Base-by-base conservation (phyloP, 2,888 invertebrate species). In the Melanophora roralis region DNA sequence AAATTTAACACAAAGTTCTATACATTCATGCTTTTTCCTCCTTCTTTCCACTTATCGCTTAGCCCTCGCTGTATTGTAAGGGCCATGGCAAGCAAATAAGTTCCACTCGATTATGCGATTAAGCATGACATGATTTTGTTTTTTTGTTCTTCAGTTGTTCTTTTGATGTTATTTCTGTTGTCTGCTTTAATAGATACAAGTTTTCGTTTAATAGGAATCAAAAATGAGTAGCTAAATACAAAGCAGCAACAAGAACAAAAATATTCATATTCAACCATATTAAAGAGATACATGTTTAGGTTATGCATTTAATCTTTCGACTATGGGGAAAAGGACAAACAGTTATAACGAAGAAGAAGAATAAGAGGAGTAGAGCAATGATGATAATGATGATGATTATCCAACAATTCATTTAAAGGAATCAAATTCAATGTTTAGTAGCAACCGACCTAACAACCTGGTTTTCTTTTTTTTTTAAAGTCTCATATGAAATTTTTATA, bases 31-130 rank as follows among this genome's bases (percentile, higher is more conserved):
- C n/a, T n/a, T n/a, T n/a, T n/a, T n/a, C n/a, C n/a, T n/a, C n/a
- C n/a, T n/a, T 27, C 27, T 27, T 6, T 27, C 6, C 23, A 59
- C 49, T 68, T 43, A 16, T 32, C 27, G 21, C 43, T 11, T 34
- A 11, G 14, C 1, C 43, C 34, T 5, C 45, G 11, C 12, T 34
- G 32, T 34, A 62, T 62, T 19, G 9, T 64, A 51, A 71, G 4
- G 53, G 23, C 12, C 57, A 74, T 47, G 64, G 75, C 53, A 64
- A 60, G 79, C 73, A 78, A 82, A 83, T 82, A 76, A 82, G 84
- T 84, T 84, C 81, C 84, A 84, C 84, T 84, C 83, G 85, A 85
- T 84, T 84, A 84, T 84, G 80, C 83, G 85, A 85, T 84, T 85
- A 84, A 79, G 83, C 82, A 83, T 84, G 83, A 83, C 83, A 80